Evolutionary conservation across 1,140 invertebrate genomes (phyloP).

Genomic region (Alviniconcha marisindica): DNA sequence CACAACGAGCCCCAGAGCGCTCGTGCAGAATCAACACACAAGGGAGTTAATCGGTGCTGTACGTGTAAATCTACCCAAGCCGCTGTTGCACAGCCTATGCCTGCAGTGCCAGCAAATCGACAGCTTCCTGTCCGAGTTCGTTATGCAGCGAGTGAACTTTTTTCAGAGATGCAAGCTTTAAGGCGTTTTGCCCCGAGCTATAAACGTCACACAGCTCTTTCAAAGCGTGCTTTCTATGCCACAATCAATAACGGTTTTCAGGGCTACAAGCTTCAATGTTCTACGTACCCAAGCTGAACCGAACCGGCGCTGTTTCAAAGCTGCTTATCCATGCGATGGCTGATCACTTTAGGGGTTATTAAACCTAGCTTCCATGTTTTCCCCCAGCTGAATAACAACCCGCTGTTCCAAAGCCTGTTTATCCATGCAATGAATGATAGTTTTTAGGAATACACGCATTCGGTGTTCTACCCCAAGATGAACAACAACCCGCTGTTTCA

Average conservation of each 20-base stretch:
- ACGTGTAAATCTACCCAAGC: no score
- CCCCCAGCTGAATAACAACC: constrained; percentile 91
- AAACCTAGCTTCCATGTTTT: constrained; percentile 90
- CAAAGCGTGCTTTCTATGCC: constrained; percentile 86
- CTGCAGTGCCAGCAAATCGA: no score
- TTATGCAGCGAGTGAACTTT: no score
- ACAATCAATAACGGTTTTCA: not conserved
- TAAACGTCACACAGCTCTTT: constrained; percentile 89
- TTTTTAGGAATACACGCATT: constrained; percentile 86
- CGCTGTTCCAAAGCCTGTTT: constrained; percentile 87
- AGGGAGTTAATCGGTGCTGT: no score
- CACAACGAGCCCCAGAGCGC: no score
- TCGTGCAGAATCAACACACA: no score
- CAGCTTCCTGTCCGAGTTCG: no score
- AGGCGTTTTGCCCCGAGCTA: constrained; percentile 91
- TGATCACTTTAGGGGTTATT: constrained; percentile 84
- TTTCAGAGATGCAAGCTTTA: no score
- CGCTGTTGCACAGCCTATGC: constrained; percentile 87
- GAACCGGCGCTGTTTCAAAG: constrained; percentile 89
- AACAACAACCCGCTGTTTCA: constrained; percentile 90
- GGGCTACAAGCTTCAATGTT: constrained; percentile 91
- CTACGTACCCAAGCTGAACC: constrained; percentile 90
- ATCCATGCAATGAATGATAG: no score
- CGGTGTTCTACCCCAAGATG: constrained; percentile 90
- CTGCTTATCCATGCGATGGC: no score